Evolutionary conservation across 1,140 invertebrate genomes (phyloP), one percentile per base, ranked within the genome.

Genomic region (Antheraea mylitta): DNA sequence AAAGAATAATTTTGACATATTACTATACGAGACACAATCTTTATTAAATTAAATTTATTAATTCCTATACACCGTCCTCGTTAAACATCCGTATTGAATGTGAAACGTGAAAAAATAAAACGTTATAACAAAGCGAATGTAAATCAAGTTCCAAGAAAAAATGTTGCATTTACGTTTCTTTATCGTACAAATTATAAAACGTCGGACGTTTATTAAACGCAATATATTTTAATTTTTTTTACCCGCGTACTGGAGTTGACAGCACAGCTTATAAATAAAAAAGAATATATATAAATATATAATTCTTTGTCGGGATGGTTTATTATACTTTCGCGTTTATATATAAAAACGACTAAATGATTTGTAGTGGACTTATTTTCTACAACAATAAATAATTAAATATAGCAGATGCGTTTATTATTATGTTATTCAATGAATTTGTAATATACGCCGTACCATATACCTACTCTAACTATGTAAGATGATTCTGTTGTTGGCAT

Each of bases 111-210:
- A 66, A 37, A 69, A 73, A 73, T 69, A 73, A 69, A 69, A 59
- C 65, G 67, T 69, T 73, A 59, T 36, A 69, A 73, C 71, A 73
- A 73, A 73, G 71, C 64, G 64, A 73, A 66, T 69, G 64, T 73
- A 73, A 67, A 73, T 69, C 71, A 73, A 73, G 62, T 73, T 69
- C 71, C 68, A 66, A 69, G 71, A 73, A 73, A 69, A 73, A 58
- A 10, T 30, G 53, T 58, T 37, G 48, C 37, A 58, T 19, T 65
- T 45, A 53, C 53, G 18, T 64, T 64, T 63, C 61, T 63, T 37
- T 63, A 30, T 37, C 42, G 16, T 64, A 48, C 64, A 65, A 65
- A 65, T 65, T 65, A 48, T 48, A 65, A 48, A 65, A 65, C 42
- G 38, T 48, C 61, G 61, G 19, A n/a, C 61, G 61, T 63, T 63